Evolutionary conservation across 1,140 invertebrate genomes (phyloP).

Genomic region (Lasioglossum baleicum): DNA sequence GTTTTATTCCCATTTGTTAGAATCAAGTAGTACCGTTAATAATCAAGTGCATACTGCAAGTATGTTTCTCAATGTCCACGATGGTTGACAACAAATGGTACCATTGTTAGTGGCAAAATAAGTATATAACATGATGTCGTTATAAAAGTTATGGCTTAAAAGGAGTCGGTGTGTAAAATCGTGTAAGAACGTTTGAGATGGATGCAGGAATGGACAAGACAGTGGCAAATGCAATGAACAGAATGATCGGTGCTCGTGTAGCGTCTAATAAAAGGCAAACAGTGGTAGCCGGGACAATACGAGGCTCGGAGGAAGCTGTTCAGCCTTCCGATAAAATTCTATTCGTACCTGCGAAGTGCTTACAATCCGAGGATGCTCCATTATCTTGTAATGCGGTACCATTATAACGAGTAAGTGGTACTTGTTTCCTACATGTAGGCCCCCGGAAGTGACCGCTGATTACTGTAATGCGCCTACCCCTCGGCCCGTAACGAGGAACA

Average conservation of each 20-base stretch:
- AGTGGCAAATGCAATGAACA: too few species aligned
- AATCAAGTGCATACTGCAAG: too few species aligned
- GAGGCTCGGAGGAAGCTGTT: constrained; percentile 14
- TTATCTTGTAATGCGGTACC: constrained; percentile 73
- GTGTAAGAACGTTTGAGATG: neutral
- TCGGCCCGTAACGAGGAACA: constrained; percentile 62
- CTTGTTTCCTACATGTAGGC: constrained; percentile 63
- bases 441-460: constrained; percentile 69
- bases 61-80: too few species aligned
- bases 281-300: neutral
- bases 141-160: too few species aligned
- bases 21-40: too few species aligned
- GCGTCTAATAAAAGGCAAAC: neutral
- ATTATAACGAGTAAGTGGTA: constrained; percentile 75
- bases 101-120: too few species aligned
- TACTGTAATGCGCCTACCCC: constrained; percentile 65
- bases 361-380: constrained; percentile 67
- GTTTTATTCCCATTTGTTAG: too few species aligned
- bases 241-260: too few species aligned
- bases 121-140: too few species aligned
- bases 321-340: constrained; percentile 57
- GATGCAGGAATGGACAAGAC: too few species aligned
- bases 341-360: constrained; percentile 55
- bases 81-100: too few species aligned
- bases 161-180: neutral